A percentile compares a stretch with the other conserved stretches of the same genome.
phyloP scores from a whole-genome alignment of 37 sponge, comb jelly and placozoan species.

The Tethya wilhelma region DNA sequence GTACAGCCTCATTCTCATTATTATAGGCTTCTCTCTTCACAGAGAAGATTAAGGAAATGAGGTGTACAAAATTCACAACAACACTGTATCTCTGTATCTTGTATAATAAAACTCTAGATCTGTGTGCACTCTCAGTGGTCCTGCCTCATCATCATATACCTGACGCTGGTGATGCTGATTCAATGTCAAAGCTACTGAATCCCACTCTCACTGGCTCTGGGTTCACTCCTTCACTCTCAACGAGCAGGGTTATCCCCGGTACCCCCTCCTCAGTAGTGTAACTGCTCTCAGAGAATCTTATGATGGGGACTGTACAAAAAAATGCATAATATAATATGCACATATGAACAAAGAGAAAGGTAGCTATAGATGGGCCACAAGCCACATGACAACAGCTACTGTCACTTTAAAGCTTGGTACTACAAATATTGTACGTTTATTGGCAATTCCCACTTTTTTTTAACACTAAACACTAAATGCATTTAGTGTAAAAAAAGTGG shows the following conservation, averaged over 20 bases:
- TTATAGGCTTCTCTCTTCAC: too few species aligned
- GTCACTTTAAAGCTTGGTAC: not conserved
- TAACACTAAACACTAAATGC: too few species aligned
- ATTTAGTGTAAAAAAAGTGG: not conserved
- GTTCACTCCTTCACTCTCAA: constrained; percentile 1
- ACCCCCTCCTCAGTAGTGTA: not conserved
- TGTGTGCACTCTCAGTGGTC: too few species aligned
- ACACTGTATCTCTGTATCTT: not conserved
- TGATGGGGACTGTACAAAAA: not conserved
- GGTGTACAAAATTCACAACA: not conserved
- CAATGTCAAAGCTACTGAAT: not conserved
- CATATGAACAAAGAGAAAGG: not conserved
- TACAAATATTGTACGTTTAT: not conserved
- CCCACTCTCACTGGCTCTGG: not conserved
- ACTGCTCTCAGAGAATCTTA: not conserved
- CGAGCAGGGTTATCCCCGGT: not conserved
- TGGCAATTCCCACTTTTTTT: too few species aligned
- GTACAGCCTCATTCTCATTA: too few species aligned
- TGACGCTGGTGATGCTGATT: too few species aligned
- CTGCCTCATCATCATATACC: too few species aligned
- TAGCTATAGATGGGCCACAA: not conserved
- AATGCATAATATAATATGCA: not conserved
- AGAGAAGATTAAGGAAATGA: too few species aligned
- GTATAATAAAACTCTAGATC: too few species aligned
- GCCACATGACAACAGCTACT: not conserved